Evolutionary conservation across 1,140 invertebrate genomes (phyloP), one percentile per base, ranked within the genome.

Genomic region (Hermatobates lingyangjiaoensis): DNA sequence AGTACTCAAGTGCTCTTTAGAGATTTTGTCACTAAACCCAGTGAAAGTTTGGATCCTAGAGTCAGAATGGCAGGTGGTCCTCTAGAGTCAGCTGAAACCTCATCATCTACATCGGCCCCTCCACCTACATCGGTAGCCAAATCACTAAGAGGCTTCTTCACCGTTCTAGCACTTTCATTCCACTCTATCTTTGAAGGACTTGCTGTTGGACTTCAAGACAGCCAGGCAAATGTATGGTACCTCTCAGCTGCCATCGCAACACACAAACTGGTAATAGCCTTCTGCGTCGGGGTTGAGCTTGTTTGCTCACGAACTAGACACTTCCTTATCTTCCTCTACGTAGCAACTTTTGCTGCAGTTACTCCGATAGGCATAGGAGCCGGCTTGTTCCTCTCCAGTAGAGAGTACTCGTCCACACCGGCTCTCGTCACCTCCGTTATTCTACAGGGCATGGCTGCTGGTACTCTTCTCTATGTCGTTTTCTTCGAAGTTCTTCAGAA

Each of bases 401-500:
- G 64, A 3, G 56, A 68, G 0, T 67, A 66, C 0, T 62, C 66
- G 0, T 64, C 62, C 0, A 64, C 67, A 0, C 66, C 67, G 1
- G 48, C 39, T 1, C 45, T 53, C 21, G 51, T 58, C 4, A 53
- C 57, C 18, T 57, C 62, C 2, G 60, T 65, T 1, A 66, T 88
- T 2, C 68, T 89, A 0, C 84, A 90, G 60, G 86, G 84, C 7
- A 74, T 90, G 66, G 86, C 87, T 0, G 83, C 83, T 39, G 87
- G 87, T 20, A 91, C 87, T 0, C 70, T 92, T 12, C 72, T 91
- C 0, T 91, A 90, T 62, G 86, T 92, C 28, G 84, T 89, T 1
- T 91, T 91, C 73, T 90, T 91, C 63, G 87, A 91, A 67, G 84
- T 92, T 25, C 71, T 90, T 45, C 82, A 83, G 30, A 72, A 81